These are phyloP conservation scores for Periophthalmus modestus DNA, from an alignment of 2,113 vertebrate genomes.

Conservation along the genomic window DNA sequence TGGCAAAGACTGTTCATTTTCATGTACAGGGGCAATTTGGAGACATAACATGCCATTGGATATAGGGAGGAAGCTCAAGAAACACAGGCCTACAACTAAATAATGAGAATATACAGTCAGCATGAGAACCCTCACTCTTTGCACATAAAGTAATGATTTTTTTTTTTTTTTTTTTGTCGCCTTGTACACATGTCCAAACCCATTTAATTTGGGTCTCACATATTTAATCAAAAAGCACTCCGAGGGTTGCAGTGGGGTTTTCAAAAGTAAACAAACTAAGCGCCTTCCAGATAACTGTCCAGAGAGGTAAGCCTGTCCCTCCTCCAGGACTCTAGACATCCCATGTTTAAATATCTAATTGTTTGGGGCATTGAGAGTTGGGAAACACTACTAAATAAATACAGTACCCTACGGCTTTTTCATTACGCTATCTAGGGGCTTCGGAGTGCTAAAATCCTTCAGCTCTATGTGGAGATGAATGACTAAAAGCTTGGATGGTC, in stretches of 20 bases:
- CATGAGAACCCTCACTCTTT: background rate
- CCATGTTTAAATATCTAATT: constrained; percentile 47
- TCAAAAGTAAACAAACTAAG: constrained; percentile 13
- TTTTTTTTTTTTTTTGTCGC: background rate
- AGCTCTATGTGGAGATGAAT: constrained; percentile 55
- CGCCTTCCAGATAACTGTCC: constrained; percentile 3
- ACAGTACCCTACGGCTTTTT: constrained; percentile 42
- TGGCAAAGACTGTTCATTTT: too few species aligned
- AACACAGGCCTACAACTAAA: too few species aligned
- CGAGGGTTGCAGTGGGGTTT: background rate
- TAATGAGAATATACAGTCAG: background rate
- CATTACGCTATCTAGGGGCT: constrained; percentile 44
- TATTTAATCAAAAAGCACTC: background rate
- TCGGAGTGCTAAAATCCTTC: constrained; percentile 46
- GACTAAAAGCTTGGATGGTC: constrained; percentile 56
- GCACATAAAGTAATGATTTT: background rate
- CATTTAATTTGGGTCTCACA: background rate
- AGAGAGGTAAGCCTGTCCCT: constrained; percentile 25
- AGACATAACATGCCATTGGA: background rate
- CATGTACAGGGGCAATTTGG: too few species aligned
- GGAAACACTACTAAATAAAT: constrained; percentile 55
- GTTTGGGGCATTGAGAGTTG: constrained; percentile 67
- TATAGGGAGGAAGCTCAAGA: background rate
- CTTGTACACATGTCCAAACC: background rate
- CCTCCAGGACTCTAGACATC: constrained; percentile 22